These are phyloP conservation scores for Busseola fusca DNA, from an alignment of 2,888 invertebrate species.

Conservation along the genomic window DNA sequence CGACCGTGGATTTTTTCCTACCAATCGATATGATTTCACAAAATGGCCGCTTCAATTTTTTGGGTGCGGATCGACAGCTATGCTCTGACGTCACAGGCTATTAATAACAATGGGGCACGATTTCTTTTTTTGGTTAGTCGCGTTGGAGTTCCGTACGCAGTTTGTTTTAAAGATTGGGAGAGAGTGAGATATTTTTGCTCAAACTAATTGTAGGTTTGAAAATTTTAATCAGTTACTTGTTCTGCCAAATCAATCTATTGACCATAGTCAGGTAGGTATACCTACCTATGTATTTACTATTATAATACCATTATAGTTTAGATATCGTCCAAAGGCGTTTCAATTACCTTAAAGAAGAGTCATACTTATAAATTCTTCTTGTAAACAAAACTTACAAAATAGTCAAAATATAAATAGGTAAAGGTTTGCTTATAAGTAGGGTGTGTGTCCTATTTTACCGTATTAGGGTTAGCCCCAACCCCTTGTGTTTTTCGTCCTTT, in stretches of 20 bases:
- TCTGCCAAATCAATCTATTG: too few species aligned
- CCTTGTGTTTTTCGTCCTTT: conserved; percentile 45
- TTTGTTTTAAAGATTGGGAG: conserved; percentile 4
- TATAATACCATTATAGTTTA: too few species aligned
- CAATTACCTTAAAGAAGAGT: background rate
- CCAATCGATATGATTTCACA: conserved; percentile 86
- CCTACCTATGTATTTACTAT: too few species aligned
- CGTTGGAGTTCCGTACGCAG: conserved; percentile 37
- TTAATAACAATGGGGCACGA: conserved; percentile 58
- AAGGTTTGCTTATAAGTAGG: conserved; percentile 7
- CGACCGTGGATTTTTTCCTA: conserved; percentile 85
- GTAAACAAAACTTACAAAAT: conserved; percentile 17
- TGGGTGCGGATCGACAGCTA: conserved; percentile 61
- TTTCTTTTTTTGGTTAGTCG: conserved; percentile 36
- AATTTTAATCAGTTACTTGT: background rate
- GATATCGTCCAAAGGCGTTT: background rate
- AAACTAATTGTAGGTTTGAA: background rate
- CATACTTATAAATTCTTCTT: background rate
- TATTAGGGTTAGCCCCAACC: conserved; percentile 49
- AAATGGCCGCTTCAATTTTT: conserved; percentile 79
- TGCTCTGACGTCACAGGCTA: conserved; percentile 59
- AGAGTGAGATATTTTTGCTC: background rate
- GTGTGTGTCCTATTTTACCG: conserved; percentile 40
- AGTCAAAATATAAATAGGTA: conserved; percentile 13
- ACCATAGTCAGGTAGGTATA: too few species aligned